Conservation (phyloP, 2,888 invertebrate species). For the Trypoxylon attenuatum region DNA sequence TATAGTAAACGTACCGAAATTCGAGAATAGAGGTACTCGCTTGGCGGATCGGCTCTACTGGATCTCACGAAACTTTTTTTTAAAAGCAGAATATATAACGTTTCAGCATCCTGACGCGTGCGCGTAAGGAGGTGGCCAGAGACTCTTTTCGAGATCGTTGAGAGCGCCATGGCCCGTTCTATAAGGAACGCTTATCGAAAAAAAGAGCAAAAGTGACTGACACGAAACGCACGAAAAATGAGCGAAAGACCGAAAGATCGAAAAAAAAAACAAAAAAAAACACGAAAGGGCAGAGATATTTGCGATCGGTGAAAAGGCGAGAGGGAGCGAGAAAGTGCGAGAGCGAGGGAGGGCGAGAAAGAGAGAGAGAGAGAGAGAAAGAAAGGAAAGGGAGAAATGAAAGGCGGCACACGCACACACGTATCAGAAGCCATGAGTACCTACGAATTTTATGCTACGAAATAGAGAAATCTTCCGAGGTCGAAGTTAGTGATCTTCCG, state of each 20-base stretch:
- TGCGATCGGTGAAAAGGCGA: conserved; percentile 33
- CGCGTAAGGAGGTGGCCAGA: conserved; percentile 63
- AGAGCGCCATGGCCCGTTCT: conserved; percentile 62
- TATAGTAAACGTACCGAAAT: conserved; percentile 11
- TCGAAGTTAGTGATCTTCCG: conserved; percentile 35
- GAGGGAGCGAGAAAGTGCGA: conserved; percentile 37
- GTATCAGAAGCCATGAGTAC: conserved; percentile 70
- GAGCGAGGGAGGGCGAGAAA: conserved; percentile 47
- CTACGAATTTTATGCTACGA: conserved; percentile 53
- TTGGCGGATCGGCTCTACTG: too few species aligned
- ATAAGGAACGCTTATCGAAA: conserved; percentile 20
- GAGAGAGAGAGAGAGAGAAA: conserved; percentile 48
- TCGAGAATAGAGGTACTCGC: conserved; percentile 31
- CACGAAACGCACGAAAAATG: conserved; percentile 5
- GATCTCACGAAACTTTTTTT: conserved; percentile 36
- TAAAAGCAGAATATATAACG: conserved; percentile 62
- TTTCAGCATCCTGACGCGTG: conserved; percentile 74
- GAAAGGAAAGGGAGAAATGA: conserved; percentile 43
- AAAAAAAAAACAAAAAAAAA: conserved; percentile 2
- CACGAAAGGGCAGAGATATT: conserved; percentile 29
- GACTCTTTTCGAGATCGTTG: conserved; percentile 63
- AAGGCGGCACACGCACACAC: conserved; percentile 73
- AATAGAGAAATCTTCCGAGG: conserved; percentile 41
- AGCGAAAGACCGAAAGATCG: too few species aligned
- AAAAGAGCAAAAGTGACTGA: conserved; percentile 33